Evolutionary conservation across 2,797 vertebrate genomes (phyloP).

Genomic region (Malurus splendens): DNA sequence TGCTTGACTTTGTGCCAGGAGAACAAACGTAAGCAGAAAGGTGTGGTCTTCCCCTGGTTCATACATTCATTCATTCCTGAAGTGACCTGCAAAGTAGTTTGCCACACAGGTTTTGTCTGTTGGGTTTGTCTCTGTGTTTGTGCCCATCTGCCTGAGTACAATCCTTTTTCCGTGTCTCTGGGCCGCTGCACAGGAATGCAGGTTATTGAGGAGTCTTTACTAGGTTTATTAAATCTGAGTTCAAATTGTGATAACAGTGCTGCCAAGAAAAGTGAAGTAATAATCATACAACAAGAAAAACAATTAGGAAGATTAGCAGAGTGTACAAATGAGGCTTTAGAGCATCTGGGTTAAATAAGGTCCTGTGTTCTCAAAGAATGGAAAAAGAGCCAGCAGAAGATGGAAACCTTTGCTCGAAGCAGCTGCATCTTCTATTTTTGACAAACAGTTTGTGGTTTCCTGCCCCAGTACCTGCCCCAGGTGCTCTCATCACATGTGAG

Average conservation of each 20-base stretch:
- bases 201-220: fast-evolving
- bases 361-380: background rate
- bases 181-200: background rate
- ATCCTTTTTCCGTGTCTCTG: background rate
- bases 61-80: fast-evolving
- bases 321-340: too few species aligned
- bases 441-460: fast-evolving
- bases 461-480: background rate
- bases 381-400: background rate
- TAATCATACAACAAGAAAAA: background rate
- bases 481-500: background rate
- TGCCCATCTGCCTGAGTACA: background rate
- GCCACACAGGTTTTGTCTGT: background rate
- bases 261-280: background rate
- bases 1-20: background rate
- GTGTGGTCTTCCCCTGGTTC: fast-evolving
- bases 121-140: background rate
- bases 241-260: background rate
- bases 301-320: background rate
- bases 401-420: background rate
- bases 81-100: background rate
- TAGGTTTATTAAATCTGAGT: background rate
- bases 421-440: background rate
- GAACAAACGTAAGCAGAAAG: background rate
- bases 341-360: background rate